Evolutionary conservation across 2,888 invertebrate species (phyloP), one percentile per base, ranked within the genome.

Genomic region (Dicyrtoma fusca): DNA sequence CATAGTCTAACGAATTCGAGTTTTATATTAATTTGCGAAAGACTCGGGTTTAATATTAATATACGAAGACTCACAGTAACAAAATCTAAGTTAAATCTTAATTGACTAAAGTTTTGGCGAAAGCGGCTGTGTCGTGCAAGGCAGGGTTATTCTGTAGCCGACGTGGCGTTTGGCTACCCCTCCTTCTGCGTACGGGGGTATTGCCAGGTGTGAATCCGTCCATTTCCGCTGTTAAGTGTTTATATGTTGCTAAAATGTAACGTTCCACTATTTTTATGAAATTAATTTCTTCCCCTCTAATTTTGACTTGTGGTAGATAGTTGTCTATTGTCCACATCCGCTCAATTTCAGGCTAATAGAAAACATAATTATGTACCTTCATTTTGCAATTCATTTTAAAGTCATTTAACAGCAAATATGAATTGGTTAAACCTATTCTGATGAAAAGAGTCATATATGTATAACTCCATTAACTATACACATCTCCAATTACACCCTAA

Each of bases 251-350:
- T 82, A 89, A 88, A 62, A 95, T 89, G 83, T 92, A 94, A n/a
- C 91, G 90, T 0, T 90, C 91, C 70, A 95, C 87, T 1, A 92
- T 88, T 68, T 89, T 87, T 74, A 87, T 87, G 82, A 92, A 92
- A 82, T 88, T 88, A 8, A 86, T 85, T 76, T 88, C 88, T 82
- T 92, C 91, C 10, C 87, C 88, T 63, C 87, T 88, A 34, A 34
- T 34, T 34, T 34, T 34, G 75, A 87, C 87, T 76, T 88, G 87
- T 0, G 95, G 95, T 72, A 97, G 85, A 83, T 90, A 91, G 80
- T 92, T 90, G 21, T 90, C 88, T 75, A 97, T 85, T 82, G 92
- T 94, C 95, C 96, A 97, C 80, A 92, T 92, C 90, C 96, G 92
- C 70, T 91, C 90, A 47, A 97, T 86, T 47, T 88, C 87, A 0